A percentile compares a stretch with the other conserved stretches of the same genome.
phyloP scores from a whole-genome alignment of 2,113 vertebrate genomes.

The Athene noctua region DNA sequence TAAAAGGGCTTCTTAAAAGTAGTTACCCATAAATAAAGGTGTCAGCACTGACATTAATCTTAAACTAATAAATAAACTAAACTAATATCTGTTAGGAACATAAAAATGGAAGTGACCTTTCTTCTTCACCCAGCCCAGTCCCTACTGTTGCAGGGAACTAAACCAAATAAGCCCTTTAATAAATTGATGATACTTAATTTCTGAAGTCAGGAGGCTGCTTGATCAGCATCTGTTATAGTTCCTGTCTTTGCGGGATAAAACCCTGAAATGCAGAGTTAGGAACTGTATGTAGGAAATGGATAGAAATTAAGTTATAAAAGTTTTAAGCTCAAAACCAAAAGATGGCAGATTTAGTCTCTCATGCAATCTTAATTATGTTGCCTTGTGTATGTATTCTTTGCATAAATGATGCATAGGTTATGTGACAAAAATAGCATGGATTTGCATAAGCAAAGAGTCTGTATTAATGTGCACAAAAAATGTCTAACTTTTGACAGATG shows the following conservation, averaged over 20 bases:
- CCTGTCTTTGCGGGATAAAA: not conserved
- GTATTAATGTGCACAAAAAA: not conserved
- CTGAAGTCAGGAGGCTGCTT: not conserved
- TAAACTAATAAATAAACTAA: too few species aligned
- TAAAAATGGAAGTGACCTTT: not conserved
- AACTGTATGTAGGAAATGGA: not conserved
- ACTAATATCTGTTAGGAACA: not conserved
- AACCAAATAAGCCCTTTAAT: not conserved
- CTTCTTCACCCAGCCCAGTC: not conserved
- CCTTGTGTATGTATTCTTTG: slow-evolving; percentile 1
- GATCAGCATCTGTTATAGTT: not conserved
- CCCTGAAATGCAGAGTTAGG: not conserved
- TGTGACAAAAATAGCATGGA: not conserved
- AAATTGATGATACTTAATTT: not conserved
- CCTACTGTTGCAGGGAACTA: not conserved
- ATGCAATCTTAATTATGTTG: slow-evolving; percentile 17
- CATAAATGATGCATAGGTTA: slow-evolving; percentile 30
- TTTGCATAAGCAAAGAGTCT: not conserved
- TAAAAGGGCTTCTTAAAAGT: not conserved
- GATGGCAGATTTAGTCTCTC: not conserved
- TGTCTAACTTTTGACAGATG: not conserved
- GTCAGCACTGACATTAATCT: not conserved
- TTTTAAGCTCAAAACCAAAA: not conserved
- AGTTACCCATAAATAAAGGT: not conserved
- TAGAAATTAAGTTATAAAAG: not conserved